phyloP scores from a whole-genome alignment of 2,888 invertebrate species.

The Microctonus aethiopoides region DNA sequence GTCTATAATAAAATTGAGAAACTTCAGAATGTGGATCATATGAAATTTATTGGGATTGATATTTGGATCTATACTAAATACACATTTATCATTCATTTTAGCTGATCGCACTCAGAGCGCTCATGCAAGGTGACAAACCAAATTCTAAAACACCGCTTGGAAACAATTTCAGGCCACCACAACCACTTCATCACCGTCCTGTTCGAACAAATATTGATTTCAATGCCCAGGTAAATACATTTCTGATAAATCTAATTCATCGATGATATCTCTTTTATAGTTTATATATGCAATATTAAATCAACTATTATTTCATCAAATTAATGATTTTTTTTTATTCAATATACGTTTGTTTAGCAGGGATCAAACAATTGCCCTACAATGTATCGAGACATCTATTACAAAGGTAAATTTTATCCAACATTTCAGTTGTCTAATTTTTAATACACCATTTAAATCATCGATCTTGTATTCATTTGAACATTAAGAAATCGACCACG shows the following conservation, averaged over 20 bases:
- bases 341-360: slow-evolving; percentile 66
- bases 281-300: no score
- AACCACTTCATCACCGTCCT: slow-evolving; percentile 92
- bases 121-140: slow-evolving; percentile 89
- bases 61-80: neutral
- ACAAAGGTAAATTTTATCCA: slow-evolving; percentile 75
- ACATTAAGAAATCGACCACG: no score
- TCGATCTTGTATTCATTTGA: no score
- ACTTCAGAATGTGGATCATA: no score
- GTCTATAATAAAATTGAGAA: no score
- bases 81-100: slow-evolving; percentile 64
- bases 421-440: neutral
- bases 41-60: no score
- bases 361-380: slow-evolving; percentile 88
- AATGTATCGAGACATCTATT: slow-evolving; percentile 92
- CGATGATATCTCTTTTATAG: no score
- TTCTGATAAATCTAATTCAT: no score
- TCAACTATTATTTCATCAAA: no score
- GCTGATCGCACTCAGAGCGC: slow-evolving; percentile 83
- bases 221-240: slow-evolving; percentile 77
- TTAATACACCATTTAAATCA: neutral
- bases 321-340: slow-evolving; percentile 30
- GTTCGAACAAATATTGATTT: slow-evolving; percentile 98
- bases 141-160: slow-evolving; percentile 91
- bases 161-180: slow-evolving; percentile 94